Evolutionary conservation across 2,797 vertebrate genomes (phyloP).

Genomic region (Chloroceryle amazona): DNA sequence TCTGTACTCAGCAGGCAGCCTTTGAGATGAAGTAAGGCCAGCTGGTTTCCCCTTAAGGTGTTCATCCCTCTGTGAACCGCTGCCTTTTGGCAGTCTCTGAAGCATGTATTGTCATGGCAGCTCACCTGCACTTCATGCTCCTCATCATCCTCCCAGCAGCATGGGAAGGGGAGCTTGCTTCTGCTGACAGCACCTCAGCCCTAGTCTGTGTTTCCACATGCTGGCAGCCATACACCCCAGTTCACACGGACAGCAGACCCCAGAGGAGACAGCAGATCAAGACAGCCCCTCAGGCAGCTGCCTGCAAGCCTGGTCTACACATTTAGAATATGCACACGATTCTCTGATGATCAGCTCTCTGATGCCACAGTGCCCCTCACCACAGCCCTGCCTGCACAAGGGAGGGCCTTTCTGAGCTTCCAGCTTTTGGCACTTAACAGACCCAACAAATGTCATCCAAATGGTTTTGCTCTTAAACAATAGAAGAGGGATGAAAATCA

Average conservation of each 20-base stretch:
- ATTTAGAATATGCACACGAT: not conserved
- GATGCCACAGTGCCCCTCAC: not conserved
- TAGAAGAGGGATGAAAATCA: not conserved
- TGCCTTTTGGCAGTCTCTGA: not conserved
- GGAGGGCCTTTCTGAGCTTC: not conserved
- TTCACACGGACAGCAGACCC: not conserved
- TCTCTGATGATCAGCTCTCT: accelerated
- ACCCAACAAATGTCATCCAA: not conserved
- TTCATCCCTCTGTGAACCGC: not conserved
- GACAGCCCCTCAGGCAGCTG: not conserved
- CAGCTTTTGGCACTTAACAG: not conserved
- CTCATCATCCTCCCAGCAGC: not conserved
- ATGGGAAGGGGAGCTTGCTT: accelerated
- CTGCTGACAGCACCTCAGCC: not conserved
- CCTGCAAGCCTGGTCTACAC: not conserved
- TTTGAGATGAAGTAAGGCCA: not conserved
- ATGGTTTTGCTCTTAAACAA: not conserved
- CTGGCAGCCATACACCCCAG: not conserved
- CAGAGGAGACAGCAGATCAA: not conserved
- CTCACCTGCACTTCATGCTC: not conserved
- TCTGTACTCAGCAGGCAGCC: not conserved
- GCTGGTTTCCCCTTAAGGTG: not conserved
- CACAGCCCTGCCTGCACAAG: not conserved
- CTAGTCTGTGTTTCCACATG: accelerated
- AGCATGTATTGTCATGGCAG: not conserved